Evolutionary conservation across 2,888 invertebrate species (phyloP), one percentile per base, ranked within the genome.

Genomic region (Callimorpha dominula): DNA sequence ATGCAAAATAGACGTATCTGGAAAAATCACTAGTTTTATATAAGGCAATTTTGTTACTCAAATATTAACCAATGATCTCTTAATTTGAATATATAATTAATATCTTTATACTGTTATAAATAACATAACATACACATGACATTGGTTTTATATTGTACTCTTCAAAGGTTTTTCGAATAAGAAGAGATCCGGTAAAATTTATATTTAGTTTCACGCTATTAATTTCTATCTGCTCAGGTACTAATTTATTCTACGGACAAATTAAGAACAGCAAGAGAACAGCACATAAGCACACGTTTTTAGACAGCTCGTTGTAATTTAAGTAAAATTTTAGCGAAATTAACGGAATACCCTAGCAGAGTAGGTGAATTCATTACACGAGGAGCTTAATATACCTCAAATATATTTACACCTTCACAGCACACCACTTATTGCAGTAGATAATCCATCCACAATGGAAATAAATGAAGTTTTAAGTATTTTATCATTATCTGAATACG

Each of bases 371-470:
- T 75, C 83, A 83, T 83, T 83, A 83, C 73, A 74, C 75, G 70
- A 69, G 72, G 70, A 79, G 76, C 78, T 78, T 81, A 78, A 76
- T 84, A 87, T 84, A 87, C 80, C 81, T 80, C 65, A 82, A 85
- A 86, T 82, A 79, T 81, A 84, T 86, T 86, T 80, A 76, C 85
- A 87, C 85, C 83, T 84, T 84, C 77, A 81, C 77, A 82, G 80
- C 85, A 82, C 81, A 81, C 76, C 82, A 81, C 85, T 81, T 82
- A 81, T 81, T 78, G 86, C 77, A 74, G 82, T 83, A 86, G 87
- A 85, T 86, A 85, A 82, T 68, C 72, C 31, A 75, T 73, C 65
- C 70, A 72, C 78, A 80, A 76, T 73, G 69, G 31, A 76, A 73
- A 72, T 78, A 80, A 85, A 86, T 80, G 82, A 82, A 72, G 76